These are phyloP conservation scores for Isurus oxyrinchus DNA, from an alignment of 2,113 vertebrate species.

Conservation along the genomic window DNA sequence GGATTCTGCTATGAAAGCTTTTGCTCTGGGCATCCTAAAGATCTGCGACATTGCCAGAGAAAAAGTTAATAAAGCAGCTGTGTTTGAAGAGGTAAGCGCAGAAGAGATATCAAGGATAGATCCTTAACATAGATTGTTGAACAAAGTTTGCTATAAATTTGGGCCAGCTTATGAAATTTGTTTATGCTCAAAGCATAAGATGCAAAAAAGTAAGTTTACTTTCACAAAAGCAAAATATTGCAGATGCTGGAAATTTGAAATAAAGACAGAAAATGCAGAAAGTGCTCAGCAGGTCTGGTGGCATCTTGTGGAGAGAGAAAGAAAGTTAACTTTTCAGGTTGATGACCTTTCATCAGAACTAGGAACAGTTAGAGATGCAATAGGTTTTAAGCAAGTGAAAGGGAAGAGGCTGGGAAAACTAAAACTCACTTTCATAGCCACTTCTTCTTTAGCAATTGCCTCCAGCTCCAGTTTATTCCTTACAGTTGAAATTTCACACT, in stretches of 20 bases:
- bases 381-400: background rate
- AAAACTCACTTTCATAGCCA: background rate
- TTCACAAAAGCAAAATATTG: background rate
- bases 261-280: background rate
- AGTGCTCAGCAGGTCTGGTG: background rate
- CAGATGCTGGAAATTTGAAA: background rate
- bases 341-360: background rate
- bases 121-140: conserved; percentile 1
- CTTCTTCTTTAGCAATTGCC: background rate
- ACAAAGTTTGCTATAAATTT: background rate
- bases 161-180: background rate
- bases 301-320: background rate
- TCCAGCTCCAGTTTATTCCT: background rate
- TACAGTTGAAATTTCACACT: too few species aligned
- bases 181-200: background rate
- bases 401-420: too few species aligned
- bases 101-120: background rate
- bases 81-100: conserved; percentile 86
- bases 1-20: conserved; percentile 93
- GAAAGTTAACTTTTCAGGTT: background rate
- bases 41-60: conserved; percentile 96
- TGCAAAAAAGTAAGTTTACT: background rate
- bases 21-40: conserved; percentile 92
- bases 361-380: background rate
- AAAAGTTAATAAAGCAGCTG: conserved; percentile 97